These are phyloP conservation scores for Timema cristinae DNA, from an alignment of 2,888 invertebrate genomes.

Conservation along the genomic window DNA sequence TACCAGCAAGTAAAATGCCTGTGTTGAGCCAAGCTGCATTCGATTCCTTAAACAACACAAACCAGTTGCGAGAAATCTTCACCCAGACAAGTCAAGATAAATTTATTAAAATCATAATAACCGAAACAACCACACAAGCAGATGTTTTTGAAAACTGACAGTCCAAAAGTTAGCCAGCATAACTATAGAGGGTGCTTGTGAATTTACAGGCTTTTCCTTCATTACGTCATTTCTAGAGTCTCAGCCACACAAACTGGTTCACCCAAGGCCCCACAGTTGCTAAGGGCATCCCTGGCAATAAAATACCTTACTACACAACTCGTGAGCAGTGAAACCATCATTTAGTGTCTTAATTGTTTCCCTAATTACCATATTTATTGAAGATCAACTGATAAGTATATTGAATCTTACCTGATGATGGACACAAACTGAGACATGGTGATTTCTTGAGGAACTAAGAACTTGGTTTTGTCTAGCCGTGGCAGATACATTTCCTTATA, in stretches of 20 bases:
- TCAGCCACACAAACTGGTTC: too few species aligned
- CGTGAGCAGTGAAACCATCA: too few species aligned
- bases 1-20: conserved; percentile 78
- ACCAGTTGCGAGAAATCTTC: neutral
- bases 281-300: too few species aligned
- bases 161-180: too few species aligned
- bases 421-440: conserved; percentile 85
- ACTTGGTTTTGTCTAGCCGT: conserved; percentile 76
- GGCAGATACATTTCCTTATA: conserved; percentile 74
- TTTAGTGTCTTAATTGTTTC: too few species aligned
- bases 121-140: conserved; percentile 7
- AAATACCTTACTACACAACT: too few species aligned
- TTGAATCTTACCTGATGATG: conserved; percentile 65
- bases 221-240: too few species aligned
- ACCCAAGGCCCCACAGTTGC: too few species aligned
- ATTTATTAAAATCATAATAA: neutral
- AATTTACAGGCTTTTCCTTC: too few species aligned
- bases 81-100: neutral
- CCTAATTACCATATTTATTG: too few species aligned
- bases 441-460: conserved; percentile 83
- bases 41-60: conserved; percentile 48
- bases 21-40: conserved; percentile 57
- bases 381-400: too few species aligned
- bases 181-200: too few species aligned
- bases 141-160: neutral